phyloP scores from a whole-genome alignment of 2,113 vertebrate genomes.

The Australoheros scitulus region DNA sequence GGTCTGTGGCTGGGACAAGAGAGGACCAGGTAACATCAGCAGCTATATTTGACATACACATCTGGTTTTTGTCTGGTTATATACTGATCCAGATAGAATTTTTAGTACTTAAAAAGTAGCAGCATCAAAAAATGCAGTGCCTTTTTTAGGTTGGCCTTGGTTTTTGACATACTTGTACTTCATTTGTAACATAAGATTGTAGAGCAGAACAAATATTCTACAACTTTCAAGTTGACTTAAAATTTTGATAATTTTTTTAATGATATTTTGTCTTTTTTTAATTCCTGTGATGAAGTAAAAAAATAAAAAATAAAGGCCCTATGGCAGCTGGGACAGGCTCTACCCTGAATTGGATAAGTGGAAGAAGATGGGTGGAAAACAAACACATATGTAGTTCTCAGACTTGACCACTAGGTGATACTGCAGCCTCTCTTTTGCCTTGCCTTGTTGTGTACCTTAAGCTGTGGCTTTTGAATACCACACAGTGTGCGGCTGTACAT shows the following conservation, averaged over 20 bases:
- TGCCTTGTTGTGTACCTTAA: neutral
- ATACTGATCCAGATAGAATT: neutral
- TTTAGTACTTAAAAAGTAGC: neutral
- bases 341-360: no score
- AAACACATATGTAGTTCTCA: neutral
- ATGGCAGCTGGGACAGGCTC: no score
- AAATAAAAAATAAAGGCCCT: neutral
- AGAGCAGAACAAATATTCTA: no score
- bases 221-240: no score
- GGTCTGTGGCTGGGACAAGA: slow-evolving; percentile 96
- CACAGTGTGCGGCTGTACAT: slow-evolving; percentile 63
- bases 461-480: slow-evolving; percentile 29
- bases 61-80: neutral
- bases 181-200: no score
- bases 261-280: no score
- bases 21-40: slow-evolving; percentile 85
- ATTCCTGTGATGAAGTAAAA: no score
- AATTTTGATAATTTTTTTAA: no score
- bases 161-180: no score
- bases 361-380: neutral
- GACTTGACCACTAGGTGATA: slow-evolving; percentile 60
- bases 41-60: neutral
- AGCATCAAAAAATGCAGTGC: neutral
- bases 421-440: neutral
- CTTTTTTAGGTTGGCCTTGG: no score